Conservation (phyloP, 1,140 invertebrate genomes). For the Trichomalopsis sarcophagae region DNA sequence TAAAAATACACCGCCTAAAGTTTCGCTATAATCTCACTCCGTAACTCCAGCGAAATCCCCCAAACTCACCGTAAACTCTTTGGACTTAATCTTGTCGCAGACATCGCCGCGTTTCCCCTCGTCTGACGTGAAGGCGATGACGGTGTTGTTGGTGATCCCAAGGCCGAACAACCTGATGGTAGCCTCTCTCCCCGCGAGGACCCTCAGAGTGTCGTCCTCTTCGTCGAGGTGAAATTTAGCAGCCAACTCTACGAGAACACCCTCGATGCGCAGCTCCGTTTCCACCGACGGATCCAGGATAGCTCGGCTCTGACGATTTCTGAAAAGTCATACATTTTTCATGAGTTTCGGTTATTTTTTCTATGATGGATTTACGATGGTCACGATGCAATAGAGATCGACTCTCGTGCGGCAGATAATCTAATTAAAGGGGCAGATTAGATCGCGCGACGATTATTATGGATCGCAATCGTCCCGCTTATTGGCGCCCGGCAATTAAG, state of each 20-base stretch:
- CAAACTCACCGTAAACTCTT: conserved; percentile 67
- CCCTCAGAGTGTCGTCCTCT: conserved; percentile 78
- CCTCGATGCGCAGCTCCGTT: conserved; percentile 72
- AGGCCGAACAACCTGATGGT: conserved; percentile 85
- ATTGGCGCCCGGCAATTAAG: no score
- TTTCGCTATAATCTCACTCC: no score
- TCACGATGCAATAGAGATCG: no score
- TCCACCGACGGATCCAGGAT: conserved; percentile 18
- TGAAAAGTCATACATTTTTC: not conserved
- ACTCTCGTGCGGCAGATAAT: no score
- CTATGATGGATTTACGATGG: no score
- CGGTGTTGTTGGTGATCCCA: conserved; percentile 80
- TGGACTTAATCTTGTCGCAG: conserved; percentile 72
- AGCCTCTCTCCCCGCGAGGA: conserved; percentile 77
- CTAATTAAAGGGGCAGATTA: no score
- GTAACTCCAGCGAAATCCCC: no score
- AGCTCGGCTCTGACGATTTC: not conserved
- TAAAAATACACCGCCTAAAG: no score
- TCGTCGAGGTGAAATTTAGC: conserved; percentile 78
- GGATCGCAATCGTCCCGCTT: no score
- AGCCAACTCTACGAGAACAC: conserved; percentile 78
- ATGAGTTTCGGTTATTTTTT: no score
- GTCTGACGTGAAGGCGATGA: conserved; percentile 83
- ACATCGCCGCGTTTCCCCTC: conserved; percentile 70
- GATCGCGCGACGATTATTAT: no score